Evolutionary conservation across 37 sponge, comb jelly and placozoan species (phyloP).

Genomic region (Amphimedon queenslandica): DNA sequence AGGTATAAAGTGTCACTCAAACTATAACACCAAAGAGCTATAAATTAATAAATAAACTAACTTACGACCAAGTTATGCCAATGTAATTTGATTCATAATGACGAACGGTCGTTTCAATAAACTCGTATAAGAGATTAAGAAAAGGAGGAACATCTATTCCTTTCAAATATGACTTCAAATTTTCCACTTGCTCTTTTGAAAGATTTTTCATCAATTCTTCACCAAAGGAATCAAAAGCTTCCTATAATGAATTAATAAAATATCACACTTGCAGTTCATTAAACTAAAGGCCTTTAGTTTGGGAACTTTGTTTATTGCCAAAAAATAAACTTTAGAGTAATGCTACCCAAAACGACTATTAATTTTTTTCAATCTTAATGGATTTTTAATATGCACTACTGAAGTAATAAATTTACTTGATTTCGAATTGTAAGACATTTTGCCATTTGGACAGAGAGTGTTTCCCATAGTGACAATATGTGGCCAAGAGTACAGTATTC

Average conservation of each 20-base stretch:
- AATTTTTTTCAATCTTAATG: too few species aligned
- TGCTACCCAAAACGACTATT: too few species aligned
- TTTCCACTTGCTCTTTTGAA: neutral
- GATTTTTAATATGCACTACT: too few species aligned
- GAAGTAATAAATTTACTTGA: neutral
- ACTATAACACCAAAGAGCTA: neutral
- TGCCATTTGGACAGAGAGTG: constrained; percentile 30
- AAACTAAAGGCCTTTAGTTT: too few species aligned
- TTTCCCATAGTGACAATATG: constrained; percentile 38
- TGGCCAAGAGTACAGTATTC: constrained; percentile 30
- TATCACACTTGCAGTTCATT: too few species aligned
- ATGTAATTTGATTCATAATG: constrained; percentile 4
- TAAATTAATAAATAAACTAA: neutral
- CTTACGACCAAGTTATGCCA: constrained; percentile 12
- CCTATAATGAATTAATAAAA: constrained; percentile 1
- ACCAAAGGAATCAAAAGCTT: constrained; percentile 26
- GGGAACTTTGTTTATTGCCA: too few species aligned
- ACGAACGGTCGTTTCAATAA: constrained; percentile 23
- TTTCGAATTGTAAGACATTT: neutral
- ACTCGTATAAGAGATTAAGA: constrained; percentile 24
- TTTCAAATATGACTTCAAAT: neutral
- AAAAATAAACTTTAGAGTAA: too few species aligned
- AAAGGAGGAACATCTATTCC: constrained; percentile 7
- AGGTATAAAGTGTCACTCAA: neutral
- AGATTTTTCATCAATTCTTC: neutral